Base-by-base conservation (phyloP, 2,888 invertebrate genomes). In the Drosophila parthenogenetica region DNA sequence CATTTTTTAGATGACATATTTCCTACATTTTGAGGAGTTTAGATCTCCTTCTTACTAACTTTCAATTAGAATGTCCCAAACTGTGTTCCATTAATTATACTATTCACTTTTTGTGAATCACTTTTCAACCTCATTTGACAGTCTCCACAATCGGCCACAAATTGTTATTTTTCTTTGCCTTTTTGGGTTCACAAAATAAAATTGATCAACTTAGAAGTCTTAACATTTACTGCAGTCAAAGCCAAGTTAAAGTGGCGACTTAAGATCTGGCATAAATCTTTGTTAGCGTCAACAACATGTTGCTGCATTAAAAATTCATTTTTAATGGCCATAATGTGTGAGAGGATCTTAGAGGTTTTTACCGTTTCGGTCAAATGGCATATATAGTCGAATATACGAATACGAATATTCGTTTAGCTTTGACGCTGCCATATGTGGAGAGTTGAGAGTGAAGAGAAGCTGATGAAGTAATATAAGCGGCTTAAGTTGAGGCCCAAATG, bases 401-500 rank as follows among this genome's bases (percentile, higher is more conserved):
- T 22, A 22, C 14, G 10, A 29, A 29, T 48, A 16, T 13, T 37
- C 19, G 32, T 49, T 32, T 3, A 32, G 49, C 17, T 35, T 8
- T 13, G 19, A 46, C 29, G 13, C 35, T 13, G 13, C 13, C 32
- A 43, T 50, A 45, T 43, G 51, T 32, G 55, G 29, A 7, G 29
- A 14, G 40, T 10, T n/a, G 22, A 13, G 25, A 25, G 25, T 25
- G 13, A 42, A 46, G 45, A 63, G 49, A 51, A 53, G 59, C 53
- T 65, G 75, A 70, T 87, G 81, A 70, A 67, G 88, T 79, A 86
- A 86, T 63, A 50, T 83, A 83, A 83, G 86, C 70, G 60, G 88
- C 87, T 83, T 83, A 82, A 63, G 54, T 75, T 71, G 66, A 63
- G 75, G 43, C 74, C 62, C 63, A 80, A 78, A 76, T 83, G 73